A percentile compares a stretch with the other conserved stretches of the same genome.
Conservation (phyloP, 2,888 invertebrate genomes). For the Hydropsyche betteni region DNA sequence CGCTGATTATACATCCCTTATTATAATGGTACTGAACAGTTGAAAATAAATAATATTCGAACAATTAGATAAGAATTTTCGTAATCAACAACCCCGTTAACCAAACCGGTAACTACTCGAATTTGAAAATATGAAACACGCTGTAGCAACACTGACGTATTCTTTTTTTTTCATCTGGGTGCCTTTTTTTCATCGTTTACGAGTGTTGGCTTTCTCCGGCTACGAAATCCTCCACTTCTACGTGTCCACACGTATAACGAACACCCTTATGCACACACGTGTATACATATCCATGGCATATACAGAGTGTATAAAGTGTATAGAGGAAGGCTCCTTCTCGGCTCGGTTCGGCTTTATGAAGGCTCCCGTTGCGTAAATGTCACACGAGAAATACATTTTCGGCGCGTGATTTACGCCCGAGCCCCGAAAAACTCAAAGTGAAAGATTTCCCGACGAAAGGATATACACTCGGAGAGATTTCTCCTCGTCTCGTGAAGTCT, state of each 20-base stretch:
- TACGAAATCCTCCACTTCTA: too few relatives aligned
- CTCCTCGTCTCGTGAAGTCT: not conserved
- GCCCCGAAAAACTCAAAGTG: conserved; percentile 20
- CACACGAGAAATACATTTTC: conserved; percentile 42
- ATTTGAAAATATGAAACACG: too few relatives aligned
- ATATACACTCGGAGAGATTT: conserved; percentile 2
- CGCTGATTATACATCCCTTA: too few relatives aligned
- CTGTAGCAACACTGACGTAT: not conserved
- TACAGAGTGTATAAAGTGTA: too few relatives aligned
- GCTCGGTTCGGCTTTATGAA: conserved; percentile 24
- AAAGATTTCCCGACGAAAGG: conserved; percentile 22
- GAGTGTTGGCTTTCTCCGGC: too few relatives aligned
- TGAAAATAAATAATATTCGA: too few relatives aligned
- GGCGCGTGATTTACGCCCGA: conserved; percentile 39
- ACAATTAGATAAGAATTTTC: too few relatives aligned
- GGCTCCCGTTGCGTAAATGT: conserved; percentile 44
- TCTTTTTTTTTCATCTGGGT: not conserved
- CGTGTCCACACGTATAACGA: too few relatives aligned
- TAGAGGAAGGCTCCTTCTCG: not conserved
- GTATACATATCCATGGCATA: not conserved
- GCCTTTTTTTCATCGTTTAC: conserved; percentile 12
- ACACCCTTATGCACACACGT: not conserved
- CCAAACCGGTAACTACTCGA: too few relatives aligned
- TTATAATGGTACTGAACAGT: too few relatives aligned
- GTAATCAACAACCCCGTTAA: too few relatives aligned